Evolutionary conservation across 1,140 invertebrate species (phyloP), one percentile per base, ranked within the genome.

Genomic region (Steinernema feltiae): DNA sequence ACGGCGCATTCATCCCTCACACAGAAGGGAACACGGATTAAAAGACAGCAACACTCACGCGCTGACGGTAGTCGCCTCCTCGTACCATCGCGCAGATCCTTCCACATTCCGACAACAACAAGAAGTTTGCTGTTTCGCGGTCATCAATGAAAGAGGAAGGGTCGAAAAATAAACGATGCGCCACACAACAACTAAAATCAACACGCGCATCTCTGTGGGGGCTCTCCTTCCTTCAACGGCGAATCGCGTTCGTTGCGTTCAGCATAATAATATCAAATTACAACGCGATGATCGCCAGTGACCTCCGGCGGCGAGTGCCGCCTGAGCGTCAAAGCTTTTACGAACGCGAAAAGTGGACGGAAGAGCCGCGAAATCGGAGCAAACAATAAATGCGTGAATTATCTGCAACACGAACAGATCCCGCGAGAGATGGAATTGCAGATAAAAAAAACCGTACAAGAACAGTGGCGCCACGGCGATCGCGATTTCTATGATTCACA

Each of bases 181-280:
- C 15, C 53, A 17, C 53, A 18, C 24, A 21, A 63, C 2, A 27
- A 63, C 53, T 63, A 15, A 27, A n/a, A 63, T 27, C 53, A 27
- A 27, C 53, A 41, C 18, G 35, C 35, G 35, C 35, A 41, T 41
- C 35, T 41, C 35, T 18, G 18, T 27, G 53, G 24, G 24, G 15
- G 3, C 24, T 7, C 24, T 17, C 53, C 7, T 63, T 17, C 53
- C 24, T n/a, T 63, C 12, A 63, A 63, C 53, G 53, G 53, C 53
- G 24, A 7, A 63, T n/a, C 24, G 15, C 53, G 2, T 27, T 63
- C 15, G 15, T 15, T 27, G 15, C 24, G 24, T 7, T 63, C 53
- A 63, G 53, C 7, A 63, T 63, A 63, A 63, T 63, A 63, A 63
- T 63, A 63, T 63, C 53, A 21, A 63, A 63, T 63, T 63, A 63